A percentile compares a stretch with the other conserved stretches of the same genome.
Conservation (phyloP, 2,797 vertebrate genomes). For the Parauchenoglanis ngamensis region DNA sequence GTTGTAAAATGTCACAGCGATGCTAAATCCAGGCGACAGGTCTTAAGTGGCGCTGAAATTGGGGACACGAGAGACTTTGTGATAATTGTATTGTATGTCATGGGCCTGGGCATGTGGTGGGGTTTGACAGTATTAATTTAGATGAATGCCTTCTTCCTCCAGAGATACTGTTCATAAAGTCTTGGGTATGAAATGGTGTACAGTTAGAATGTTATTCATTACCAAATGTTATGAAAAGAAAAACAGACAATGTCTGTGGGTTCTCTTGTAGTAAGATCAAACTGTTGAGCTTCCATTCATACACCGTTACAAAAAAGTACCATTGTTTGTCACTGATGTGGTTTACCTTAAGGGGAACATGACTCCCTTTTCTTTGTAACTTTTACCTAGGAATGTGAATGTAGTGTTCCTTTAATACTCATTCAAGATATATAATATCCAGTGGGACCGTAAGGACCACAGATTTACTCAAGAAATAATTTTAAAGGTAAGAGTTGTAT, state of each 20-base stretch:
- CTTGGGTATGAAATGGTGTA: conserved; percentile 38
- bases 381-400: not conserved
- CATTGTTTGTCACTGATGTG: not conserved
- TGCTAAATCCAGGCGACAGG: conserved; percentile 51
- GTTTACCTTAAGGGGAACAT: not conserved
- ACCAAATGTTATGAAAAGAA: conserved; percentile 21
- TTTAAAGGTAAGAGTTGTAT: not conserved
- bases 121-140: conserved; percentile 57
- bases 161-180: conserved; percentile 46
- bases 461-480: not conserved
- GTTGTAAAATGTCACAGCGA: conserved; percentile 53
- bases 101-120: conserved; percentile 38
- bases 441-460: not conserved
- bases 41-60: conserved; percentile 47
- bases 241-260: not conserved
- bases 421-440: not conserved
- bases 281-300: not conserved
- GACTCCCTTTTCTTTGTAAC: not conserved
- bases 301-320: not conserved
- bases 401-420: not conserved
- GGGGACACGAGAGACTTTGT: conserved; percentile 39
- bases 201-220: conserved; percentile 22
- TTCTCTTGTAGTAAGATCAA: not conserved
- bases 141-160: conserved; percentile 49
- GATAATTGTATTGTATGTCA: conserved; percentile 53